Percentiles rank a stretch among this genome's conserved stretches.
phyloP scores from a whole-genome alignment of 2,113 vertebrate species.

The Cyprinodon tularosa region DNA sequence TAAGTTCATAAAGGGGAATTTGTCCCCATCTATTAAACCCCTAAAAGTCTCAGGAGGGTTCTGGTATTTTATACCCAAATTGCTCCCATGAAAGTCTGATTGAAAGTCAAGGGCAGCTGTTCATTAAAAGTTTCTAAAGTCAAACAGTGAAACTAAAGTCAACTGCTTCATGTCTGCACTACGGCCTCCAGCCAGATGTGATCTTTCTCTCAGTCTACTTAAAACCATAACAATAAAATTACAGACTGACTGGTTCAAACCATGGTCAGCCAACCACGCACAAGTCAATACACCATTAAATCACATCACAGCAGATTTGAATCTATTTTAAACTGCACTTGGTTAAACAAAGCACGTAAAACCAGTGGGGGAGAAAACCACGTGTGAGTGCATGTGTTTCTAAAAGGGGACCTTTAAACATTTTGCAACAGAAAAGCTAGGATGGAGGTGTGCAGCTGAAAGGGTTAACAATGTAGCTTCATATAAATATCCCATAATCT shows the following conservation, averaged over 20 bases:
- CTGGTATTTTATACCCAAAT: constrained; percentile 46
- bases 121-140: constrained; percentile 56
- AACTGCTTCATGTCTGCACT: constrained; percentile 1
- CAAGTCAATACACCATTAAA: neutral
- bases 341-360: neutral
- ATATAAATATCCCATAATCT: neutral
- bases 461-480: neutral
- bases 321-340: neutral
- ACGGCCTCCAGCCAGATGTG: neutral
- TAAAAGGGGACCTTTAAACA: neutral
- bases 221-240: neutral
- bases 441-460: neutral
- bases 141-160: constrained; percentile 45
- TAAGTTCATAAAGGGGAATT: neutral
- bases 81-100: constrained; percentile 38
- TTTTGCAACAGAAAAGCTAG: neutral
- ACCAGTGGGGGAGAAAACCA: neutral
- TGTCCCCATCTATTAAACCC: neutral
- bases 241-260: neutral
- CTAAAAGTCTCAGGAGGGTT: constrained; percentile 5
- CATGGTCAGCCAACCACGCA: neutral
- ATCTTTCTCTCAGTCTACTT: neutral
- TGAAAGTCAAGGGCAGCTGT: constrained; percentile 12
- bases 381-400: neutral
- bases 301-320: neutral